A percentile compares a stretch with the other conserved stretches of the same genome.
phyloP scores from a whole-genome alignment of 2,888 invertebrate species.

The Cataglyphis livida region DNA sequence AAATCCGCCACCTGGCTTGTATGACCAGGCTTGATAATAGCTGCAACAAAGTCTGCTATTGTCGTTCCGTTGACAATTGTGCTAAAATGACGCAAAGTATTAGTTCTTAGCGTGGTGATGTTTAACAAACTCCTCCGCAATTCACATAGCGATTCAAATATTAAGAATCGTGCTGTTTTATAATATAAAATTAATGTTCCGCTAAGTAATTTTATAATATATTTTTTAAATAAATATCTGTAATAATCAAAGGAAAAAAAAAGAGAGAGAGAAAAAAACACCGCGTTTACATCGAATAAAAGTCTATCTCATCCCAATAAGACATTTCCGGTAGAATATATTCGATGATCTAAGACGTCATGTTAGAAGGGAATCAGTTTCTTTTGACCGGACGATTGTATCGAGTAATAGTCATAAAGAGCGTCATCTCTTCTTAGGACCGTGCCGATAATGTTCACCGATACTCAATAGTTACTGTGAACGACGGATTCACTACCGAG shows the following conservation, averaged over 20 bases:
- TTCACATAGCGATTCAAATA: not conserved
- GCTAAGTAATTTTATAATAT: slow-evolving; percentile 36
- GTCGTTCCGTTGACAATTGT: slow-evolving; percentile 39
- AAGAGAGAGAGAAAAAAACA: not conserved
- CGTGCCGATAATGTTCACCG: slow-evolving; percentile 45
- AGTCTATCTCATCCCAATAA: not conserved
- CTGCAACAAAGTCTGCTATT: slow-evolving; percentile 17
- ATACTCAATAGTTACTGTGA: slow-evolving; percentile 40
- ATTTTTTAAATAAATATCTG: not conserved
- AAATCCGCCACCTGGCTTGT: slow-evolving; percentile 10
- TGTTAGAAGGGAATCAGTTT: slow-evolving; percentile 13
- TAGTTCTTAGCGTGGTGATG: slow-evolving; percentile 18
- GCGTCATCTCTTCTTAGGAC: slow-evolving; percentile 45
- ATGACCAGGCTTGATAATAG: slow-evolving; percentile 23
- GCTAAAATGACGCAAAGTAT: slow-evolving; percentile 38
- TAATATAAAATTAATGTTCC: slow-evolving; percentile 18
- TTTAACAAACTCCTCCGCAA: slow-evolving; percentile 25
- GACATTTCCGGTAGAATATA: slow-evolving; percentile 9
- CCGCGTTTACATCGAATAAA: not conserved
- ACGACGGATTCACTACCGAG: slow-evolving; percentile 65
- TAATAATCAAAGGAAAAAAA: not conserved
- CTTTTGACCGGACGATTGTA: slow-evolving; percentile 57
- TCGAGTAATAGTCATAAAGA: slow-evolving; percentile 54
- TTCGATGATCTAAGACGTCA: slow-evolving; percentile 15
- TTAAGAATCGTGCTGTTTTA: slow-evolving; percentile 1